phyloP scores from a whole-genome alignment of 2,888 invertebrate species.

The Anarsia innoxiella region DNA sequence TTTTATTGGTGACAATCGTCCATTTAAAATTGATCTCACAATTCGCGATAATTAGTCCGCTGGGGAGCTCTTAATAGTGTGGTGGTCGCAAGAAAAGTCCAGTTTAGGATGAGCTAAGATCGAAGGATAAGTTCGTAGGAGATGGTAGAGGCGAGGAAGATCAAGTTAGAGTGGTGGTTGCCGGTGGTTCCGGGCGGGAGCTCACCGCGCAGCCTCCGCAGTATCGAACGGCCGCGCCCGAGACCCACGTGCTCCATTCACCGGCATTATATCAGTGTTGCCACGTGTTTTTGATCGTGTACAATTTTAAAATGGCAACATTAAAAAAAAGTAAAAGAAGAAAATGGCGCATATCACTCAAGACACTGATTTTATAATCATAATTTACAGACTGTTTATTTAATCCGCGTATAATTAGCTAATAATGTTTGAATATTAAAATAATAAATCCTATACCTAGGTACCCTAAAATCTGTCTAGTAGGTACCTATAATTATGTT shows the following conservation, averaged over 20 bases:
- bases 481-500: no score
- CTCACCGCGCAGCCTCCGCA: slow-evolving; percentile 58
- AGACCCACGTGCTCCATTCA: slow-evolving; percentile 54
- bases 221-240: slow-evolving; percentile 61
- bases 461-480: no score
- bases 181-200: slow-evolving; percentile 35
- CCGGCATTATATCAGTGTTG: slow-evolving; percentile 28
- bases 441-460: no score
- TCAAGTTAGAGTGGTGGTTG: slow-evolving; percentile 36
- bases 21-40: background rate
- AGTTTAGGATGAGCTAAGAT: slow-evolving; percentile 2
- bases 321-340: no score
- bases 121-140: background rate
- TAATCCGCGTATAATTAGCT: no score
- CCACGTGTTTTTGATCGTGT: background rate
- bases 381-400: no score
- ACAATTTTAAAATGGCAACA: no score
- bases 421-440: no score
- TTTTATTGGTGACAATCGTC: background rate
- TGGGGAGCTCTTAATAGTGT: slow-evolving; percentile 6
- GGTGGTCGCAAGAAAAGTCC: background rate
- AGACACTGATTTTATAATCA: no score
- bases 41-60: slow-evolving; percentile 16
- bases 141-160: slow-evolving; percentile 25
- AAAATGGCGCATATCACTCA: no score